Evolutionary conservation across 2,797 vertebrate genomes (phyloP).

Genomic region (Tragopan temminckii): DNA sequence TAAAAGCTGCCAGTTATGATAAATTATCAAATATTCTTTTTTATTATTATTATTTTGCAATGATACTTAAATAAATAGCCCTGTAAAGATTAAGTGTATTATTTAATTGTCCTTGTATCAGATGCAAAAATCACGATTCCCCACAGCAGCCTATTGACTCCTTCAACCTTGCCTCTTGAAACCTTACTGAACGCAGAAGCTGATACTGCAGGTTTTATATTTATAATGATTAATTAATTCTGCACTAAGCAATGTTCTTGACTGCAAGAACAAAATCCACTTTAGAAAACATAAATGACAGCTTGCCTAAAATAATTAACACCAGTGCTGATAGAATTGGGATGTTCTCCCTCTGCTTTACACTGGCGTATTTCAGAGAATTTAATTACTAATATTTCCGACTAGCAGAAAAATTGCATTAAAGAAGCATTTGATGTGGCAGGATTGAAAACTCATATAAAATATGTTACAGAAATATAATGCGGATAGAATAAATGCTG

Average conservation of each 20-base stretch:
- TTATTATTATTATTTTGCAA: constrained; percentile 35
- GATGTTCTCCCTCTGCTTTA: constrained; percentile 80
- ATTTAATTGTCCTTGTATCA: constrained; percentile 83
- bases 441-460: constrained; percentile 52
- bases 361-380: constrained; percentile 71
- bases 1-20: constrained; percentile 39
- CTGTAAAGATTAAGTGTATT: constrained; percentile 74
- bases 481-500: constrained; percentile 22
- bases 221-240: constrained; percentile 91
- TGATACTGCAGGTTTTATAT: constrained; percentile 88
- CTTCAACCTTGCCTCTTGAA: constrained; percentile 88
- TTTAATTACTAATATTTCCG: constrained; percentile 84
- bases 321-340: constrained; percentile 82
- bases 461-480: constrained; percentile 49
- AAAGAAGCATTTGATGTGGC: constrained; percentile 64
- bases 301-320: constrained; percentile 89
- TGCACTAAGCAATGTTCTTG: constrained; percentile 88
- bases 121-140: constrained; percentile 77
- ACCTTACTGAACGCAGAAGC: constrained; percentile 83
- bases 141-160: constrained; percentile 84
- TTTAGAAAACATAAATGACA: constrained; percentile 88
- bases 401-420: constrained; percentile 78
- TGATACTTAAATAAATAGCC: constrained; percentile 57
- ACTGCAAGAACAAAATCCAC: constrained; percentile 87
- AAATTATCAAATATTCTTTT: constrained; percentile 29